Conservation (phyloP, 2,888 invertebrate species). For the Drosophila paramelanica region DNA sequence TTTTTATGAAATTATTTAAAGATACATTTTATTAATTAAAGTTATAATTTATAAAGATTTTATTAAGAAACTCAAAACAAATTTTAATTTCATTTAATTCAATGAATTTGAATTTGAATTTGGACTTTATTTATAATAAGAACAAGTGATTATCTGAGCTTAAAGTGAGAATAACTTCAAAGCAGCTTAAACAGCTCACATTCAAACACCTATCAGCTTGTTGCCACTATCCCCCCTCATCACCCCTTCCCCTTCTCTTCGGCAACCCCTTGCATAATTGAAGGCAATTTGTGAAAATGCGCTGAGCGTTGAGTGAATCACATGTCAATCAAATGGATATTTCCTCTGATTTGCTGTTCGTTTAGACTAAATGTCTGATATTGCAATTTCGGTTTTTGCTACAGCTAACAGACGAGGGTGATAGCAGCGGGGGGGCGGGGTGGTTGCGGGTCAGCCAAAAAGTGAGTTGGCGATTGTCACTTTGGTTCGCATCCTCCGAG, state of each 20-base stretch:
- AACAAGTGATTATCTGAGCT: too few relatives aligned
- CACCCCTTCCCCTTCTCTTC: not conserved
- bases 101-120: too few relatives aligned
- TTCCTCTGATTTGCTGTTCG: slow-evolving; percentile 35
- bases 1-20: too few relatives aligned
- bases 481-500: slow-evolving; percentile 30
- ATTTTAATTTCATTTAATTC: too few relatives aligned
- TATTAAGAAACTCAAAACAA: too few relatives aligned
- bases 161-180: too few relatives aligned
- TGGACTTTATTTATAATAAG: too few relatives aligned
- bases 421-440: rapidly evolving
- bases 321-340: slow-evolving; percentile 70
- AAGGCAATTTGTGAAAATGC: slow-evolving; percentile 43
- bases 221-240: too few relatives aligned
- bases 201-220: too few relatives aligned
- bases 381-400: slow-evolving; percentile 42
- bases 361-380: slow-evolving; percentile 48
- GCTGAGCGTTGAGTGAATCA: slow-evolving; percentile 37
- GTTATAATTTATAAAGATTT: too few relatives aligned
- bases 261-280: slow-evolving; percentile 46
- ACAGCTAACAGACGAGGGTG: not conserved
- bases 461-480: slow-evolving; percentile 44
- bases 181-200: too few relatives aligned
- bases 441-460: not conserved
- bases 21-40: too few relatives aligned